A percentile compares a stretch with the other conserved stretches of the same genome.
Evolutionary conservation across 2,797 vertebrate genomes (phyloP).

Genomic region (Argyrosomus regius): DNA sequence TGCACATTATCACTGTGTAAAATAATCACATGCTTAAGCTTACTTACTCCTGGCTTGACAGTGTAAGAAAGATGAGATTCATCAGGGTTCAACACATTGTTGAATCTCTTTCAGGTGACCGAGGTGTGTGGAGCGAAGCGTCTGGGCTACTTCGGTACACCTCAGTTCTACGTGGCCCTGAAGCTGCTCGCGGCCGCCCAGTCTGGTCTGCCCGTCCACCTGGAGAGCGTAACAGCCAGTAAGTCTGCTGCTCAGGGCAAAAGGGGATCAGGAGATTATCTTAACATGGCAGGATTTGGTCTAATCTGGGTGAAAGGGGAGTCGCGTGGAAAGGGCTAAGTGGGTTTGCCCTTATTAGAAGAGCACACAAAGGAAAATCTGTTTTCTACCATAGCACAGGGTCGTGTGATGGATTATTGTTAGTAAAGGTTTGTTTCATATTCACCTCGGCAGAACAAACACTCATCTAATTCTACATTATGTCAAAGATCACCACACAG

Average conservation of each 20-base stretch:
- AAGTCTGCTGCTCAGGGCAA: conserved; percentile 77
- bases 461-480: conserved; percentile 5
- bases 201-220: conserved; percentile 89
- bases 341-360: conserved; percentile 70
- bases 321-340: conserved; percentile 70
- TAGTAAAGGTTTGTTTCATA: conserved; percentile 16
- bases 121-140: conserved; percentile 94
- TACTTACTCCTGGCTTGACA: not conserved
- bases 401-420: conserved; percentile 33
- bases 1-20: conserved; percentile 1
- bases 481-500: conserved; percentile 26
- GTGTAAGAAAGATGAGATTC: not conserved
- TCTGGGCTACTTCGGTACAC: conserved; percentile 92
- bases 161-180: conserved; percentile 94
- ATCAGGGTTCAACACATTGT: not conserved
- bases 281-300: conserved; percentile 74
- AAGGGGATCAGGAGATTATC: conserved; percentile 80
- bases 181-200: conserved; percentile 95
- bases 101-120: conserved; percentile 86
- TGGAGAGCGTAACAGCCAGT: conserved; percentile 92
- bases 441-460: not conserved
- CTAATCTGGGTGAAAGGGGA: conserved; percentile 77
- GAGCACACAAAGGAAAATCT: conserved; percentile 40
- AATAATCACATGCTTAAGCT: conserved; percentile 1
- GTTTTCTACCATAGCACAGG: conserved; percentile 20